A percentile compares a stretch with the other conserved stretches of the same genome.
Conservation (phyloP, 2,113 vertebrate species). For the Leiothrix lutea region DNA sequence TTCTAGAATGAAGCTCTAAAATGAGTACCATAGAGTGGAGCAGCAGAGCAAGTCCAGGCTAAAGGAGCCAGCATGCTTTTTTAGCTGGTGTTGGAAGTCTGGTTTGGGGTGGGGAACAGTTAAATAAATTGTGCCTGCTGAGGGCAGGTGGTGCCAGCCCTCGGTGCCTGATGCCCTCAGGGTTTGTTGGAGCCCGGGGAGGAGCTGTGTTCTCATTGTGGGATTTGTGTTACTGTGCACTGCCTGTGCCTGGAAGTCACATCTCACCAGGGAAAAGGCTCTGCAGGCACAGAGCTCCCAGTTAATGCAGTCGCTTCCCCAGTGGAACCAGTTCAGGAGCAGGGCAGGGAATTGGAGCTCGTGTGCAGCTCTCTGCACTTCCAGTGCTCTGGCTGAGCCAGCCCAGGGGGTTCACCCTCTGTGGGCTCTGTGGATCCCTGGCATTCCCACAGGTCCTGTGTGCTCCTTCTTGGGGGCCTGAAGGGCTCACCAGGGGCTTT, state of each 20-base stretch:
- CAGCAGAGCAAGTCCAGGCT: not conserved
- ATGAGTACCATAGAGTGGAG: too few species aligned
- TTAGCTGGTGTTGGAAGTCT: not conserved
- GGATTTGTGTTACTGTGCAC: not conserved
- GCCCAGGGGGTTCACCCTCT: not conserved
- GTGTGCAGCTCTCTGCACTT: not conserved
- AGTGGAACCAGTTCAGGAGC: not conserved
- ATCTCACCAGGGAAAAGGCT: not conserved
- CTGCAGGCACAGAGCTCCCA: not conserved
- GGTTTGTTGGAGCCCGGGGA: not conserved
- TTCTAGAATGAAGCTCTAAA: not conserved
- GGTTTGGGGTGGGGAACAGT: not conserved
- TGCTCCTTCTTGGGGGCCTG: not conserved
- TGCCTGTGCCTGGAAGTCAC: not conserved
- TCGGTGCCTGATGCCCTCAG: not conserved
- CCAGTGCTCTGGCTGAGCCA: not conserved
- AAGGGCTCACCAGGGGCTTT: not conserved
- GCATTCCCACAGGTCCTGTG: rapidly evolving
- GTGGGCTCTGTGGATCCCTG: not conserved
- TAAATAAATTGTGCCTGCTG: not conserved
- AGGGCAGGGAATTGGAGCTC: rapidly evolving
- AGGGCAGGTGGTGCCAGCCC: not conserved
- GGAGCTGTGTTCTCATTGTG: not conserved
- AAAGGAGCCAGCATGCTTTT: not conserved
- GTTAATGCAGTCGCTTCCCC: not conserved